Conservation (phyloP, 30 jellyfish, hydroid and myxozoan species). For the Phacellophora camtschatica region DNA sequence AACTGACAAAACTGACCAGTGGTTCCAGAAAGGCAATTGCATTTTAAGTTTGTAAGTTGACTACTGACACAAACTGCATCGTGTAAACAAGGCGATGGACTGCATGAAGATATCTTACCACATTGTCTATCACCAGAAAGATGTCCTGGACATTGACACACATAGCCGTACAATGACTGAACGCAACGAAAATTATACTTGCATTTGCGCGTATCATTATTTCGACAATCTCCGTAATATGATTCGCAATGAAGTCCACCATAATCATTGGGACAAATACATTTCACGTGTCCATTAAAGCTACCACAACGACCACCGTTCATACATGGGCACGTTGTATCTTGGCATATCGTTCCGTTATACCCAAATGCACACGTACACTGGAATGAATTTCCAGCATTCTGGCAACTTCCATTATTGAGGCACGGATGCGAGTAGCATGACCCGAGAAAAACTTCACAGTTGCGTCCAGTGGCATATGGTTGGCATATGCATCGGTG, state of each 20-base stretch:
- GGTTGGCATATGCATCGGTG: slow-evolving; percentile 73
- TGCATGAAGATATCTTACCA: slow-evolving; percentile 37
- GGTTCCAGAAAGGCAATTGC: slow-evolving; percentile 76
- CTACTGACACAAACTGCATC: slow-evolving; percentile 41
- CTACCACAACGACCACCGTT: slow-evolving; percentile 68
- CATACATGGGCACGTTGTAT: slow-evolving; percentile 62
- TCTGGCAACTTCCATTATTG: slow-evolving; percentile 57
- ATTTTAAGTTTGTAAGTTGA: not conserved
- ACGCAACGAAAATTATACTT: slow-evolving; percentile 27
- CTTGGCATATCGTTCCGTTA: slow-evolving; percentile 64
- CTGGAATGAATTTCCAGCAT: not conserved
- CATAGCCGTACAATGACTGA: slow-evolving; percentile 58
- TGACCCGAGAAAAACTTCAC: slow-evolving; percentile 74
- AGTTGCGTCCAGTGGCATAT: slow-evolving; percentile 62
- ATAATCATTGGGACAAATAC: slow-evolving; percentile 63
- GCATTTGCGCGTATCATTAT: slow-evolving; percentile 43
- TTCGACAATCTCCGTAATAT: slow-evolving; percentile 79
- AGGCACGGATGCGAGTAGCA: slow-evolving; percentile 70
- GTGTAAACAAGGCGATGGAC: slow-evolving; percentile 62
- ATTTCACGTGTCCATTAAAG: not conserved
- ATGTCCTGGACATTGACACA: slow-evolving; percentile 78
- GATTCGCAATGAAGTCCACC: slow-evolving; percentile 70
- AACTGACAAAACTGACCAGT: slow-evolving; percentile 82
- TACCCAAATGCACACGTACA: slow-evolving; percentile 76
- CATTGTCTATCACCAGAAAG: slow-evolving; percentile 72